Conservation (phyloP, 2,113 vertebrate species). For the Pseudonaja textilis region DNA sequence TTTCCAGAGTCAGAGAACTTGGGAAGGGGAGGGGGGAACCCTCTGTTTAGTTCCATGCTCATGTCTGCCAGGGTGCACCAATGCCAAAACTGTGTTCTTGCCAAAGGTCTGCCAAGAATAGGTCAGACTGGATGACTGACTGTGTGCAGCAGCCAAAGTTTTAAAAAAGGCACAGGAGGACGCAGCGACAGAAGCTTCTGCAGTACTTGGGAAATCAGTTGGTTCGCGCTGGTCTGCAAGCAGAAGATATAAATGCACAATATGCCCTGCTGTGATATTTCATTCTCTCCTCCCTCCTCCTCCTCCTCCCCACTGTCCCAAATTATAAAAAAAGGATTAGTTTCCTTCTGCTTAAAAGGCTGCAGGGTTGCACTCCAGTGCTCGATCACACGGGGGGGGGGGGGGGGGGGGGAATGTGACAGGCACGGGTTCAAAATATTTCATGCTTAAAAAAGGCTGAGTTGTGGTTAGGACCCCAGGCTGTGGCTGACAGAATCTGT, state of each 20-base stretch:
- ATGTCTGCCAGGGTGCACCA: background rate
- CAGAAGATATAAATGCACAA: background rate
- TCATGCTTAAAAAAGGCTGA: background rate
- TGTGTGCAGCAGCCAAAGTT: background rate
- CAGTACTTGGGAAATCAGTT: background rate
- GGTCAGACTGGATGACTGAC: background rate
- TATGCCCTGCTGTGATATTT: background rate
- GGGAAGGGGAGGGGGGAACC: too few relatives aligned
- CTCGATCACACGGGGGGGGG: background rate
- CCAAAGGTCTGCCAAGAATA: slow-evolving; percentile 26
- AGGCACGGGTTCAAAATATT: background rate
- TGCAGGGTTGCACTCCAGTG: background rate
- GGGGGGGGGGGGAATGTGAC: background rate
- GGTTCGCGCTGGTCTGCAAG: too few relatives aligned
- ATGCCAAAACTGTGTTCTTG: slow-evolving; percentile 53
- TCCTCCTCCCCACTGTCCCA: too few relatives aligned
- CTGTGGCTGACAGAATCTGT: background rate
- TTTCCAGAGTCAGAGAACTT: background rate
- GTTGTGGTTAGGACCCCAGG: background rate
- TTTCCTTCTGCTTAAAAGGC: background rate
- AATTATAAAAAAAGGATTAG: background rate
- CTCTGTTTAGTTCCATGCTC: background rate
- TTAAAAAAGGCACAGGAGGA: background rate
- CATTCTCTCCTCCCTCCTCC: background rate
- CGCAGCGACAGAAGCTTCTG: background rate